Evolutionary conservation across 2,797 vertebrate species (phyloP), one percentile per base, ranked within the genome.

Genomic region (Diceros bicornis): DNA sequence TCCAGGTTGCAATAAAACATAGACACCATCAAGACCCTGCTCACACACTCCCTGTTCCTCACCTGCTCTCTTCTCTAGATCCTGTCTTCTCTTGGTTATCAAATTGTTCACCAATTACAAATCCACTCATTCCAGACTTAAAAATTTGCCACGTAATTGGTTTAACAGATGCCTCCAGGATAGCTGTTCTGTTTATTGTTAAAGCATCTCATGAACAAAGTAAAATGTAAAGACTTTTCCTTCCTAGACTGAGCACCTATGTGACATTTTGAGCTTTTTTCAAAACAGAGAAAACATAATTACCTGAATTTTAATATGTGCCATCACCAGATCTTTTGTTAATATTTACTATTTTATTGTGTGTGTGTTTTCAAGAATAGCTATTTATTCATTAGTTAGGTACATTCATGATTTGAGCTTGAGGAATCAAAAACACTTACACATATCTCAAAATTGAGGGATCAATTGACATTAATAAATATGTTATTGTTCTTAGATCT

Each of bases 1-100:
- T 98, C 91, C 97, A 98, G 96, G 0, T 1, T 7, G 41, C 68
- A 57, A 94, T 94, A 96, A 97, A 98, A 96, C 14, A n/a, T 81
- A 92, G 92, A 92, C 94, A 84, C 44, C 87, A 20, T 77, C 23
- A 66, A 71, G 61, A 79, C 59, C 18, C 52, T 6, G 10, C 21
- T 68, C 37, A 37, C 81, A 47, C 41, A 14, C 18, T 66, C 57
- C 75, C 85, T 44, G 21, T 41, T 79, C 61, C 85, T 77, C 92
- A 71, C 57, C 84, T 89, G 62, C 69, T 66, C 20, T 97, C 81
- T 86, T n/a, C 50, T 90, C 81, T 72, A 87, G 62, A 71, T 87
- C 74, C 29, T 50, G 64, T 89, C 88, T 97, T 71, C 47, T 92
- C 83, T 90, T 57, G 47, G 34, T 71, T 66, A 91, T 59, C 82